Evolutionary conservation across 2,888 invertebrate species (phyloP).

Genomic region (Plagodis pulveraria): DNA sequence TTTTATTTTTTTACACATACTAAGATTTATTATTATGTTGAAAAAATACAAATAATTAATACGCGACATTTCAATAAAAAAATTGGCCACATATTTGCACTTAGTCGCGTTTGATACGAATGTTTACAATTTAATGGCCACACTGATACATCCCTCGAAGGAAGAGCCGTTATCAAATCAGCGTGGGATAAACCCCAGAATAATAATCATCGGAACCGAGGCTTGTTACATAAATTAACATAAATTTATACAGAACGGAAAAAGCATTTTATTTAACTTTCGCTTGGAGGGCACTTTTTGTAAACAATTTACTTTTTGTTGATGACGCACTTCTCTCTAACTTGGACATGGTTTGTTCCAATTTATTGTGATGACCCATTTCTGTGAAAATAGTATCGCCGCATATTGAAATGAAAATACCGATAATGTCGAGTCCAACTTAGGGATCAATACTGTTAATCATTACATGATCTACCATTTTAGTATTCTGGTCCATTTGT

Average conservation of each 20-base stretch:
- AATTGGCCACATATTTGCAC: too few species aligned
- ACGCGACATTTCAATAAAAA: too few species aligned
- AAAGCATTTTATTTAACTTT: slow-evolving; percentile 46
- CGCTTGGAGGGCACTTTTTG: slow-evolving; percentile 30
- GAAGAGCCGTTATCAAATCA: slow-evolving; percentile 54
- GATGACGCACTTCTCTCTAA: slow-evolving; percentile 16
- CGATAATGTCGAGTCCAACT: too few species aligned
- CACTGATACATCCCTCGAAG: slow-evolving; percentile 35
- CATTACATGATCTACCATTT: too few species aligned
- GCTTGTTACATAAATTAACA: slow-evolving; percentile 54
- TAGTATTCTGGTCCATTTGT: too few species aligned
- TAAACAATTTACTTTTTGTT: slow-evolving; percentile 35
- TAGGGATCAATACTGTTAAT: too few species aligned
- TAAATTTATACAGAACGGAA: slow-evolving; percentile 51
- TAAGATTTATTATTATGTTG: too few species aligned
- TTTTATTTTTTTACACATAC: too few species aligned
- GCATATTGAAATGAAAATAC: too few species aligned
- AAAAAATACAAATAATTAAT: too few species aligned
- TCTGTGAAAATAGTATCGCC: too few species aligned
- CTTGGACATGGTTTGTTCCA: slow-evolving; percentile 8
- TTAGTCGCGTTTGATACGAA: too few species aligned
- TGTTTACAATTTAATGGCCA: slow-evolving; percentile 13
- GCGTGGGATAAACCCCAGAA: slow-evolving; percentile 51
- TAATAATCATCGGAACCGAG: slow-evolving; percentile 48
- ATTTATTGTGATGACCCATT: slow-evolving; percentile 6